A percentile compares a stretch with the other conserved stretches of the same genome.
Conservation (phyloP, 1,140 invertebrate species). For the Plodia interpunctella region DNA sequence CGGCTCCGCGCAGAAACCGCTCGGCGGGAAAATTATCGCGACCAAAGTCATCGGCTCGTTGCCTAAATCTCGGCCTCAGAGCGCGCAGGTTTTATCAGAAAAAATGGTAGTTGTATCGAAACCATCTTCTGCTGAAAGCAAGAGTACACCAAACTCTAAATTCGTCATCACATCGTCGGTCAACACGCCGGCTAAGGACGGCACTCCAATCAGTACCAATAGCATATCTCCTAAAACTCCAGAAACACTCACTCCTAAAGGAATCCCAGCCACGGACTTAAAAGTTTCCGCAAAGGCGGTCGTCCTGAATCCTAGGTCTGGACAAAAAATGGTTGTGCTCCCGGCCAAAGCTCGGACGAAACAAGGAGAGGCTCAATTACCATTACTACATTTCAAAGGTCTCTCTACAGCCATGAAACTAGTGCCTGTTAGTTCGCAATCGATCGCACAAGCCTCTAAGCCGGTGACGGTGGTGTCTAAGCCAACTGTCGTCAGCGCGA, state of each 20-base stretch:
- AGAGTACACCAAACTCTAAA: constrained; percentile 52
- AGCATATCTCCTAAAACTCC: constrained; percentile 44
- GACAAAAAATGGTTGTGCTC: constrained; percentile 74
- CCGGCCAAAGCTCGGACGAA: constrained; percentile 61
- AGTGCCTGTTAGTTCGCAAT: constrained; percentile 65
- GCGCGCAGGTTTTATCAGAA: constrained; percentile 49
- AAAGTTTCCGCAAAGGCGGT: constrained; percentile 74
- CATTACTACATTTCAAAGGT: constrained; percentile 68
- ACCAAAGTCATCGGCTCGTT: constrained; percentile 66
- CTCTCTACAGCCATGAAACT: constrained; percentile 68
- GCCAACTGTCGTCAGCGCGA: constrained; percentile 39
- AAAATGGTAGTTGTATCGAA: constrained; percentile 75
- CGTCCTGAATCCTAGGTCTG: constrained; percentile 70
- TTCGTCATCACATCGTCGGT: constrained; percentile 58
- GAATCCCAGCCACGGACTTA: constrained; percentile 69
- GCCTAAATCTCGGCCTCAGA: constrained; percentile 42
- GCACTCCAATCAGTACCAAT: constrained; percentile 34
- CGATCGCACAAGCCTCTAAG: constrained; percentile 40
- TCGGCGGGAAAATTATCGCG: constrained; percentile 61
- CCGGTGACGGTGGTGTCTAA: constrained; percentile 54
- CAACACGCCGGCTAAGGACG: constrained; percentile 49
- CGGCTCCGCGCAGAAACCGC: constrained; percentile 51
- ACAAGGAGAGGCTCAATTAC: constrained; percentile 54
- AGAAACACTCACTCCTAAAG: constrained; percentile 65
- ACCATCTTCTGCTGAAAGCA: constrained; percentile 42